phyloP scores from a whole-genome alignment of 2,113 vertebrate species.

The Helogale parvula region DNA sequence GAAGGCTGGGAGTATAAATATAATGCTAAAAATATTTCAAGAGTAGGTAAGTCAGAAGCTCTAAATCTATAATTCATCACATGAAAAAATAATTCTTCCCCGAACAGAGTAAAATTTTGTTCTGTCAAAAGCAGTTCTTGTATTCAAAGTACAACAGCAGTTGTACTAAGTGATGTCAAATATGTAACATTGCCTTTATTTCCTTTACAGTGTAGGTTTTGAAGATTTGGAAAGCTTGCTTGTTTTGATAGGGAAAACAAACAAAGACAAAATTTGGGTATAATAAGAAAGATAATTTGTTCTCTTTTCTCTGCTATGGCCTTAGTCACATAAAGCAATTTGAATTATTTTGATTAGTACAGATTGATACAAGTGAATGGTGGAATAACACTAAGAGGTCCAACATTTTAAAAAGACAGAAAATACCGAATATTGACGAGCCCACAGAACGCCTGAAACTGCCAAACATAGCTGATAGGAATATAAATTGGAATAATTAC shows the following conservation, averaged over 20 bases:
- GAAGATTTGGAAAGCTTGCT: background rate
- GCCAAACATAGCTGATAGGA: background rate
- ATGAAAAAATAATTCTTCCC: conserved; percentile 9
- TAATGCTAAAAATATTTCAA: conserved; percentile 28
- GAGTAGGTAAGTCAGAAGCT: background rate
- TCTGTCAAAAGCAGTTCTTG: background rate
- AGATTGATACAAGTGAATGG: background rate
- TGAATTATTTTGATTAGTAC: background rate
- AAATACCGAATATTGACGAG: background rate
- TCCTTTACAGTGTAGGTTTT: background rate
- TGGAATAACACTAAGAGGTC: background rate
- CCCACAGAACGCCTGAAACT: background rate
- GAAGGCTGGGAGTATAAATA: background rate
- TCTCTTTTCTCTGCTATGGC: background rate
- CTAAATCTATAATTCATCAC: conserved; percentile 49
- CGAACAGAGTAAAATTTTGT: conserved; percentile 26
- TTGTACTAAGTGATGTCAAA: background rate
- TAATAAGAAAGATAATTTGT: background rate
- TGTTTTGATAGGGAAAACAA: background rate
- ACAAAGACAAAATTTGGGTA: background rate
- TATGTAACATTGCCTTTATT: background rate
- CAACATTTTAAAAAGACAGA: background rate
- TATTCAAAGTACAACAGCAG: conserved; percentile 1
- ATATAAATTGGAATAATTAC: background rate
- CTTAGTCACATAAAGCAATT: background rate